Evolutionary conservation across 2,797 vertebrate genomes (phyloP), one percentile per base, ranked within the genome.

Genomic region (Sebastes goodei): DNA sequence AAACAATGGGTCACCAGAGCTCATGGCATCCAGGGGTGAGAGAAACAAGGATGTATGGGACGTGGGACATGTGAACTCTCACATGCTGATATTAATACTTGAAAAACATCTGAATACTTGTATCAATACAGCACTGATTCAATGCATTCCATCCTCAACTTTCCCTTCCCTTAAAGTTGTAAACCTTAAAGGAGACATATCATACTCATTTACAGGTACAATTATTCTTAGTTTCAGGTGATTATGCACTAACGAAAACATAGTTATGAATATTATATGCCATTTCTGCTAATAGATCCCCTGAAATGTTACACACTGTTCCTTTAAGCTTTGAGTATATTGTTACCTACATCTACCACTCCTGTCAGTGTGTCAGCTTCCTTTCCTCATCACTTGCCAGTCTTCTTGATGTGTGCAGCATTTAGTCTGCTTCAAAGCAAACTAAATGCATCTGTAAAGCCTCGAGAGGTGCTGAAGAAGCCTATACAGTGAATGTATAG

Each of bases 1-100:
- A 86, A 90, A 86, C 83, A 77, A 57, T 38, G 86, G 80, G 84
- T 81, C 86, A 78, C 17, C 52, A 67, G 62, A 82, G 76, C 32
- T 78, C 80, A 68, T 10, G 55, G 63, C 3, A 7, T 78, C 80
- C 60, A 68, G 64, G 8, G 66, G 60, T n/a, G 61, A 77, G 80
- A 71, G 74, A 63, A 49, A 69, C 32, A 59, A 33, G 25, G 59
- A 72, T 21, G 33, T 67, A 55, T 65, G 55, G 15, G 67, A 70
- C 32, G 23, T 61, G 3, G 7, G 7, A 76, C 27, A 12, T 6
- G 56, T 20, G 30, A 60, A 4, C 7, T 74, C 42, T n/a, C 56
- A 62, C 25, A 32, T 20, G 7, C 33, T 55, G 57, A 25, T 49
- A 7, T 46, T 20, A 38, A 65, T 42, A 12, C 7, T 66, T 49